These are phyloP conservation scores for Thamnophis sirtalis DNA, from an alignment of 2,113 vertebrate species.

Conservation along the genomic window DNA sequence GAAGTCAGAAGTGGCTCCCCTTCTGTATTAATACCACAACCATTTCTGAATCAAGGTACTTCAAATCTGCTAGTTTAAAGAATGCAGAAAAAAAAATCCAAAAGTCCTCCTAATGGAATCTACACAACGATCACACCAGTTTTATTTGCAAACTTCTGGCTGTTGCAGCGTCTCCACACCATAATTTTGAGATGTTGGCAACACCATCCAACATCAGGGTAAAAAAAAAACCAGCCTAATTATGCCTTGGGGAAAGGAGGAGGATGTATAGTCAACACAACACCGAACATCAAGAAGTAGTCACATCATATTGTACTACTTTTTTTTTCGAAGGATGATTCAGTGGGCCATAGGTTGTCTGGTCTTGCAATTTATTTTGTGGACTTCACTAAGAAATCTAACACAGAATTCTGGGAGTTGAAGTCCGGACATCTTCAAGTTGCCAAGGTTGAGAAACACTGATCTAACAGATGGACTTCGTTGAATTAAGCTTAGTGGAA, in stretches of 20 bases:
- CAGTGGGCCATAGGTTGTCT: not conserved
- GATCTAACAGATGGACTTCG: not conserved
- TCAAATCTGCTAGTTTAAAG: too few species aligned
- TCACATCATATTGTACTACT: not conserved
- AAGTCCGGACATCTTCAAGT: too few species aligned
- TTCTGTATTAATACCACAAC: too few species aligned
- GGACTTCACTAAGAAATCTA: not conserved
- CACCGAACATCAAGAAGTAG: not conserved
- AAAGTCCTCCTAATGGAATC: too few species aligned
- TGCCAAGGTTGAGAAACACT: too few species aligned
- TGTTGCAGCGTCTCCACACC: too few species aligned
- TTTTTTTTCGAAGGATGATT: not conserved
- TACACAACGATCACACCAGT: too few species aligned
- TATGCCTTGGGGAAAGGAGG: not conserved
- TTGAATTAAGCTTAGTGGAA: not conserved
- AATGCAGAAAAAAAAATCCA: too few species aligned
- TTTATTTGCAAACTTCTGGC: too few species aligned
- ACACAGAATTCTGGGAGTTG: too few species aligned
- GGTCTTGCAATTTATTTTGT: not conserved
- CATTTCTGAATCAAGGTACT: too few species aligned
- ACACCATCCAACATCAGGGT: not conserved
- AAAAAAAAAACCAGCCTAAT: not conserved
- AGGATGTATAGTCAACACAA: not conserved
- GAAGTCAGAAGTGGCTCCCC: too few species aligned
- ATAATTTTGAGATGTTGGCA: not conserved